Percentiles rank a stretch among this genome's conserved stretches.
phyloP scores from a whole-genome alignment of 2,797 vertebrate species.

The Pseudochromis fuscus region DNA sequence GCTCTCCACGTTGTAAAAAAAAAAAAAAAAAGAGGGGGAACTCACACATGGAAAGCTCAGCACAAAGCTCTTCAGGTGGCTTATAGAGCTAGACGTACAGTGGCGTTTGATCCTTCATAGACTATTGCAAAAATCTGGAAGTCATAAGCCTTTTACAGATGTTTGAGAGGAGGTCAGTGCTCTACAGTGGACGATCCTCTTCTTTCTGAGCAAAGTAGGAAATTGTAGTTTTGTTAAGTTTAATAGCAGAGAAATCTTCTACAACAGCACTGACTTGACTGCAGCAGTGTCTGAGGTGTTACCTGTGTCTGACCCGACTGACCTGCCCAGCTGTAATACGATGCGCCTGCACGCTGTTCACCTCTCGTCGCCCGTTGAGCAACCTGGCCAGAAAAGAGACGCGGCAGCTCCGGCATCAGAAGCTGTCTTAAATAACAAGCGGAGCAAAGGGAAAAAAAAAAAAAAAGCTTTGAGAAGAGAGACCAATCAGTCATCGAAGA shows the following conservation, averaged over 20 bases:
- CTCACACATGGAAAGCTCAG: constrained; percentile 70
- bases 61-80: constrained; percentile 55
- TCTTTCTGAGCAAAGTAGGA: constrained; percentile 17
- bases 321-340: constrained; percentile 61
- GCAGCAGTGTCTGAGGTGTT: constrained; percentile 35
- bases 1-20: constrained; percentile 59
- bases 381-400: constrained; percentile 61
- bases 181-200: constrained; percentile 16
- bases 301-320: constrained; percentile 52
- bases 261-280: not conserved
- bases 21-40: constrained; percentile 3
- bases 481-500: constrained; percentile 51
- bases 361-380: constrained; percentile 64
- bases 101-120: constrained; percentile 68
- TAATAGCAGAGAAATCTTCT: constrained; percentile 6
- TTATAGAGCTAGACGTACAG: constrained; percentile 30
- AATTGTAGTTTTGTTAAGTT: constrained; percentile 41
- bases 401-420: constrained; percentile 68
- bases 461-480: constrained; percentile 56
- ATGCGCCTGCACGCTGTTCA: constrained; percentile 53
- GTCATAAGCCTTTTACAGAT: constrained; percentile 52
- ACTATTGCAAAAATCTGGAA: constrained; percentile 67
- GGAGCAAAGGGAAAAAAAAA: constrained; percentile 24
- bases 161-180: constrained; percentile 37
- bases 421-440: constrained; percentile 78